Evolutionary conservation across 1,140 invertebrate genomes (phyloP).

Genomic region (Philaenus spumarius): DNA sequence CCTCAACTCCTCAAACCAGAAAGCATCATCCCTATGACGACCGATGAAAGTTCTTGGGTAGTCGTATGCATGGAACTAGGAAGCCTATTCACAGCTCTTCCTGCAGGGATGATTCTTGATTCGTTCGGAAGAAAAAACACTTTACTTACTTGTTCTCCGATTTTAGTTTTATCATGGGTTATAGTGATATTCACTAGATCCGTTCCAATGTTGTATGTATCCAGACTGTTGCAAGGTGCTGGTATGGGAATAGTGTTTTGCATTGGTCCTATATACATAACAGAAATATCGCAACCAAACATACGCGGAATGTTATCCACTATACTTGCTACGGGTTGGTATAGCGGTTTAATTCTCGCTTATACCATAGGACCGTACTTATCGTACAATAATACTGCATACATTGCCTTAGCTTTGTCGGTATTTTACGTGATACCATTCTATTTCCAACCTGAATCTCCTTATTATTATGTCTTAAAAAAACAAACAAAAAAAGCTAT

Average conservation of each 20-base stretch:
- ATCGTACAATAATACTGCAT: neutral
- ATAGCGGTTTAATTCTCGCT: slow-evolving; percentile 43
- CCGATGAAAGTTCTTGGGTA: no score
- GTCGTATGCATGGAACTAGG: no score
- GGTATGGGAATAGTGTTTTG: slow-evolving; percentile 66
- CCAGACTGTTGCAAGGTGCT: no score
- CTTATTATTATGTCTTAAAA: slow-evolving; percentile 57
- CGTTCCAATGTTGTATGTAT: no score
- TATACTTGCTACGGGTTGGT: slow-evolving; percentile 3
- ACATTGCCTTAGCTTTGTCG: slow-evolving; percentile 15
- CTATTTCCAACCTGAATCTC: slow-evolving; percentile 62
- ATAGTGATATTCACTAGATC: no score
- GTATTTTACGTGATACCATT: slow-evolving; percentile 31
- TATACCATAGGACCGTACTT: slow-evolving; percentile 49
- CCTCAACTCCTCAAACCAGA: no score
- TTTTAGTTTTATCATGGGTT: no score
- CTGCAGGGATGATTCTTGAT: no score
- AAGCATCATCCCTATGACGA: no score
- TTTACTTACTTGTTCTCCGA: no score
- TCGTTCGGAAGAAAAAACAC: no score
- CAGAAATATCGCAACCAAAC: slow-evolving; percentile 55
- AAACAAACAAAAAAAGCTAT: slow-evolving; percentile 54
- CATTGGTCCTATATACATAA: slow-evolving; percentile 75
- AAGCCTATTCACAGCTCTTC: no score
- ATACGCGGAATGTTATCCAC: slow-evolving; percentile 28